Conservation (phyloP, 2,113 vertebrate genomes). For the Sula dactylatra region DNA sequence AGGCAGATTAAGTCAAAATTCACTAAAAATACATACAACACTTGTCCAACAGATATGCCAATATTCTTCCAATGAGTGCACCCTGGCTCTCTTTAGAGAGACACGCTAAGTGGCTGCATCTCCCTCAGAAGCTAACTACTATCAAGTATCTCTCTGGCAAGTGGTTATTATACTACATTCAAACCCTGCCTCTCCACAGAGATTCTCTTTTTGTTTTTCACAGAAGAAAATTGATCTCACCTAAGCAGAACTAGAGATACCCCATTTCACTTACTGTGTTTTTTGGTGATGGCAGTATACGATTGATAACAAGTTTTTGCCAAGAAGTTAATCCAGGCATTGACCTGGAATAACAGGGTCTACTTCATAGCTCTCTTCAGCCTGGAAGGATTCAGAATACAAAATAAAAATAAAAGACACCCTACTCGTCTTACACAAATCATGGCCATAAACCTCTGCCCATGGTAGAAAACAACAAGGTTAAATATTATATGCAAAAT, state of each 20-base stretch:
- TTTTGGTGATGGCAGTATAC: background rate
- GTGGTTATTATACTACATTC: background rate
- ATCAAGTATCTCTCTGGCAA: background rate
- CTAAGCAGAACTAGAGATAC: background rate
- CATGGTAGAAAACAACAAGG: background rate
- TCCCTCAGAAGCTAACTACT: background rate
- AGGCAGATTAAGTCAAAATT: background rate
- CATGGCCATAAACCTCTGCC: background rate
- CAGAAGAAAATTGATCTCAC: background rate
- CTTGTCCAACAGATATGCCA: background rate
- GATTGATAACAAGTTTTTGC: background rate
- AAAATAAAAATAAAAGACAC: background rate
- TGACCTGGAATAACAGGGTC: background rate
- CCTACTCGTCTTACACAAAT: background rate
- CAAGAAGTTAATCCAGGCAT: background rate
- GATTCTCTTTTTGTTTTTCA: background rate
- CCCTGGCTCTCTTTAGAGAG: background rate
- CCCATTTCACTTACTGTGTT: background rate
- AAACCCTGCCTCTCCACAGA: background rate
- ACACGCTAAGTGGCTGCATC: background rate
- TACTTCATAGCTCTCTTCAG: background rate
- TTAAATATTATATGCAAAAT: background rate
- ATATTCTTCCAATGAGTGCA: background rate
- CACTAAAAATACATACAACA: background rate
- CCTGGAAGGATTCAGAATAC: background rate